phyloP scores from a whole-genome alignment of 1,140 invertebrate genomes.

The Psilanteris sp. region DNA sequence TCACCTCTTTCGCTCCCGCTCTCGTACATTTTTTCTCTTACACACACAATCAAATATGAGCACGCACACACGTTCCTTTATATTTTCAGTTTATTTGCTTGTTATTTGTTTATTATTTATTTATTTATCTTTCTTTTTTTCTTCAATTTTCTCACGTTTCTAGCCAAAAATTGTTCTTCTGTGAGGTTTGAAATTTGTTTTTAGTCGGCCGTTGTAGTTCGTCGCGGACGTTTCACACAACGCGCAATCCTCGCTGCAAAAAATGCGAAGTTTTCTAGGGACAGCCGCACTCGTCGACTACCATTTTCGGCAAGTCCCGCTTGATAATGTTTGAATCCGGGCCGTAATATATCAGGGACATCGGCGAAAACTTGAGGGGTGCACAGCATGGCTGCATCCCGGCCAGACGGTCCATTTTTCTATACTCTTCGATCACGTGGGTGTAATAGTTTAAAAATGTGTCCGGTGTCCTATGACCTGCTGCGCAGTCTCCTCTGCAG shows the following conservation, averaged over 20 bases:
- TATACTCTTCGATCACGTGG: slow-evolving; percentile 93
- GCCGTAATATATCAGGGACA: slow-evolving; percentile 96
- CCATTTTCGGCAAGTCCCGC: slow-evolving; percentile 96
- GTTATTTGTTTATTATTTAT: not conserved
- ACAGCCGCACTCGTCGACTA: slow-evolving; percentile 97
- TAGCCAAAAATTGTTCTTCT: slow-evolving; percentile 1
- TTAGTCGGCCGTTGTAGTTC: slow-evolving; percentile 24
- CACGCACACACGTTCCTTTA: slow-evolving; percentile 14
- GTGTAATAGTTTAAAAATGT: slow-evolving; percentile 92
- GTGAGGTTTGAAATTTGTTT: not conserved
- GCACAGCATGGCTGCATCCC: slow-evolving; percentile 94
- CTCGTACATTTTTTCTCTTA: too few relatives aligned
- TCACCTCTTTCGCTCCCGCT: too few relatives aligned
- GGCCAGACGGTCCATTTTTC: slow-evolving; percentile 86
- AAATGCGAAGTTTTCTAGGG: slow-evolving; percentile 81
- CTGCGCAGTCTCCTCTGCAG: slow-evolving; percentile 91
- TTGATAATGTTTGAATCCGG: slow-evolving; percentile 95
- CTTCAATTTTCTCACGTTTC: slow-evolving; percentile 1
- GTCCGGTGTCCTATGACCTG: slow-evolving; percentile 87
- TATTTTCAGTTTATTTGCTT: not conserved
- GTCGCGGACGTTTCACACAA: slow-evolving; percentile 22
- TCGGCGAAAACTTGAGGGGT: slow-evolving; percentile 94
- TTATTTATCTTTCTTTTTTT: not conserved
- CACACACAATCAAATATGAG: slow-evolving; percentile 5
- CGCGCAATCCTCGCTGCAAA: slow-evolving; percentile 15